A percentile compares a stretch with the other conserved stretches of the same genome.
Conservation (phyloP, 2,113 vertebrate genomes). For the Saccopteryx bilineata region DNA sequence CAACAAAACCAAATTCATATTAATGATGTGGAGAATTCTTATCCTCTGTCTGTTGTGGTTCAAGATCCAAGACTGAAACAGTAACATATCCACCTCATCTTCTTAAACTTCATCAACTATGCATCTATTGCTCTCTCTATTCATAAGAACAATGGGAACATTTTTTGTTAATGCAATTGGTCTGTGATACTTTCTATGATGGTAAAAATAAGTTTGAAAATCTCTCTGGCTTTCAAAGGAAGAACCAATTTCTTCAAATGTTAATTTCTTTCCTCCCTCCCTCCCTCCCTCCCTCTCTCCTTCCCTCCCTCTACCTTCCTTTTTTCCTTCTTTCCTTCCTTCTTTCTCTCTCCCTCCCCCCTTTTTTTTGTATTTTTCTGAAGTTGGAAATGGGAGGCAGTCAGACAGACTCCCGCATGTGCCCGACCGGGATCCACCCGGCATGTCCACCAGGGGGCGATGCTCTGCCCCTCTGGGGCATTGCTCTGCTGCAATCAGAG, state of each 20-base stretch:
- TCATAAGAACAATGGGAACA: not conserved
- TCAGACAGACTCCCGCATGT: no score
- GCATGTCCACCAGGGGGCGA: no score
- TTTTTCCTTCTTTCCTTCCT: not conserved
- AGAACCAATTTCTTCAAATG: not conserved
- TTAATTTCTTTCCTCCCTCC: not conserved
- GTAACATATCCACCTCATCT: not conserved
- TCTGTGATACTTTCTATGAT: not conserved
- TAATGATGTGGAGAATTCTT: not conserved
- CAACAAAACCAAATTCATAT: not conserved
- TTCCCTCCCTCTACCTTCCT: not conserved
- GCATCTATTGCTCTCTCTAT: not conserved
- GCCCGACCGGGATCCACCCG: no score
- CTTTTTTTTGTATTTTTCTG: no score
- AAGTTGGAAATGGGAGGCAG: no score
- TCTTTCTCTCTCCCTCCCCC: not conserved
- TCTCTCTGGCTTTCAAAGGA: constrained; percentile 9
- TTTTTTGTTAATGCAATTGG: not conserved
- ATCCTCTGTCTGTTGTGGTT: not conserved
- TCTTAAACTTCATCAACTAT: not conserved
- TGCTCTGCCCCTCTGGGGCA: no score
- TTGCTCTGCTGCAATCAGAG: no score
- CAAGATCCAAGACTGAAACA: not conserved
- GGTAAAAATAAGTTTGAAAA: not conserved
- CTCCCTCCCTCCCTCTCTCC: fast-evolving